A percentile compares a stretch with the other conserved stretches of the same genome.
Evolutionary conservation across 2,797 vertebrate species (phyloP).

Genomic region (Odontamblyopus rebecca): DNA sequence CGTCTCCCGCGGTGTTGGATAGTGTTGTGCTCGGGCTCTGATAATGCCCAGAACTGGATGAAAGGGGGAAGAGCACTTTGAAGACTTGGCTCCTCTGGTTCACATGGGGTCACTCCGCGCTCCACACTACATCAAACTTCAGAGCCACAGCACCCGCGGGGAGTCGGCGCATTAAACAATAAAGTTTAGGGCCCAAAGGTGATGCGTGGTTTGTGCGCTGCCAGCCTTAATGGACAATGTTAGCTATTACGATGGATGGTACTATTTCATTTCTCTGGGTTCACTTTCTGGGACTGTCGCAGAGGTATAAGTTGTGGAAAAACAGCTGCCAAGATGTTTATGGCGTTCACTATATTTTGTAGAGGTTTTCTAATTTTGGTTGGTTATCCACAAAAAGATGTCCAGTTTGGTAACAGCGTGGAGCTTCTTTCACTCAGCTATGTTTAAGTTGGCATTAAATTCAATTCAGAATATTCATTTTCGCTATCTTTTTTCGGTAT

Average conservation of each 20-base stretch:
- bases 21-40: slow-evolving; percentile 22
- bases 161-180: slow-evolving; percentile 31
- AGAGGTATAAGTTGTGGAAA: background rate
- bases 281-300: background rate
- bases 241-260: slow-evolving; percentile 23
- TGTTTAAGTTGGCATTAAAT: too few relatives aligned
- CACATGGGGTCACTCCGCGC: slow-evolving; percentile 32
- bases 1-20: slow-evolving; percentile 35
- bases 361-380: background rate
- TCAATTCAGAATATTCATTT: too few relatives aligned
- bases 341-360: background rate
- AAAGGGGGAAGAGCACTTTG: slow-evolving; percentile 39
- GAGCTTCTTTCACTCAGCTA: too few relatives aligned
- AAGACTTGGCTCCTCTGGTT: slow-evolving; percentile 48
- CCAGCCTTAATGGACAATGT: slow-evolving; percentile 38
- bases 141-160: slow-evolving; percentile 21
- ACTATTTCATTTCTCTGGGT: background rate
- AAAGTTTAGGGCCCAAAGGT: slow-evolving; percentile 43
- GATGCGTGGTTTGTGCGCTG: slow-evolving; percentile 32
- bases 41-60: slow-evolving; percentile 52
- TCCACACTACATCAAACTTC: slow-evolving; percentile 51
- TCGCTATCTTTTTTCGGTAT: too few relatives aligned
- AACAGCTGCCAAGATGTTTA: background rate
- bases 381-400: background rate
- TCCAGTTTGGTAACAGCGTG: too few relatives aligned